A percentile compares a stretch with the other conserved stretches of the same genome.
Conservation (phyloP, 2,888 invertebrate species). For the Ernsta delagoae region DNA sequence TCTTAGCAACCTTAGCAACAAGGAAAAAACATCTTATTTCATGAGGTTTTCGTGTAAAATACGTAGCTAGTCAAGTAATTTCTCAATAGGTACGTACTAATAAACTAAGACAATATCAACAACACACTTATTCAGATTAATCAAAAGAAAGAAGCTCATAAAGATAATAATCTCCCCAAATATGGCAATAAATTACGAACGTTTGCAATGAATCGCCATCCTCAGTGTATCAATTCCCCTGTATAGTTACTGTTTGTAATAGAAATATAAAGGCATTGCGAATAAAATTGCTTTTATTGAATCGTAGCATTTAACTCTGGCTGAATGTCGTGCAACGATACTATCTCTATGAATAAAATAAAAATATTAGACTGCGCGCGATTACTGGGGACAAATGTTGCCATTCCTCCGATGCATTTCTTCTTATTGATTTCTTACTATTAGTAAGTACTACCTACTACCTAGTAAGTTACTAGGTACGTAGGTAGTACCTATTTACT, state of each 20-base stretch:
- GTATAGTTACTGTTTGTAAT: constrained; percentile 60
- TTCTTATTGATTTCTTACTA: too few relatives aligned
- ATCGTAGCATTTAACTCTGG: constrained; percentile 65
- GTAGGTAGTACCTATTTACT: too few relatives aligned
- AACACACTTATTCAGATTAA: constrained; percentile 44
- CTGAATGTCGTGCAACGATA: constrained; percentile 57
- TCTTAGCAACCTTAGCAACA: too few relatives aligned
- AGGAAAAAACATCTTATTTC: too few relatives aligned
- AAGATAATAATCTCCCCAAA: constrained; percentile 68
- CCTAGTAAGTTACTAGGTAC: too few relatives aligned
- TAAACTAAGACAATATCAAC: constrained; percentile 12
- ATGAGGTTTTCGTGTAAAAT: too few relatives aligned
- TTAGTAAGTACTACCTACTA: too few relatives aligned
- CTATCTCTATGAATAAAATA: constrained; percentile 66
- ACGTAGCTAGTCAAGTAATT: background rate
- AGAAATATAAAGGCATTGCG: constrained; percentile 72
- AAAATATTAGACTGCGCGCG: too few relatives aligned
- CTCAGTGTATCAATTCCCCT: constrained; percentile 59
- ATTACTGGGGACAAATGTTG: too few relatives aligned
- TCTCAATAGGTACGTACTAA: background rate
- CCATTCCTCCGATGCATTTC: too few relatives aligned
- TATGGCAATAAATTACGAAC: constrained; percentile 68
- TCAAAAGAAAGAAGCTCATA: too few relatives aligned
- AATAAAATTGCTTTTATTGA: constrained; percentile 71
- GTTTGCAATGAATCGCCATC: constrained; percentile 53